Percentiles rank a stretch among this genome's conserved stretches.
phyloP scores from a whole-genome alignment of 2,888 invertebrate genomes.

The Camptogramma bilineatum region DNA sequence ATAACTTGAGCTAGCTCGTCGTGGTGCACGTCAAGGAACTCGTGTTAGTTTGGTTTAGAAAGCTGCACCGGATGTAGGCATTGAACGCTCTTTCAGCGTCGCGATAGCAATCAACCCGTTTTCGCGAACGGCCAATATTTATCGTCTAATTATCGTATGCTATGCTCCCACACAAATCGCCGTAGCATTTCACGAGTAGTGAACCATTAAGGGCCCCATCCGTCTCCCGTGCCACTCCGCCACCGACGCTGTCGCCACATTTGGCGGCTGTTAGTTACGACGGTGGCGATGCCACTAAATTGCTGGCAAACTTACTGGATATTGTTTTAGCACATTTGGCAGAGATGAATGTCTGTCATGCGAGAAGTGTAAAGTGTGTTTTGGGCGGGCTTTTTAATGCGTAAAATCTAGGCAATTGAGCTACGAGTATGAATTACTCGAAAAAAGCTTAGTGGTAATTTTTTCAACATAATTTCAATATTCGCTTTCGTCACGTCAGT shows the following conservation, averaged over 20 bases:
- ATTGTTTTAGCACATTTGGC: conserved; percentile 5
- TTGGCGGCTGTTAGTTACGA: conserved; percentile 54
- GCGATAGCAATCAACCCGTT: conserved; percentile 22
- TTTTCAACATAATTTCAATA: too few relatives aligned
- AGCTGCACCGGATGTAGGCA: conserved; percentile 15
- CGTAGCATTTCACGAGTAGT: conserved; percentile 50
- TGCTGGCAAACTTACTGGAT: conserved; percentile 29
- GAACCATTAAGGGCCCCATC: conserved; percentile 54
- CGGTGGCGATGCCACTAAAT: conserved; percentile 61
- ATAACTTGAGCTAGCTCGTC: too few relatives aligned
- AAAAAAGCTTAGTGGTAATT: too few relatives aligned
- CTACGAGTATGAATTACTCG: too few relatives aligned
- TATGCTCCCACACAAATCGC: conserved; percentile 55
- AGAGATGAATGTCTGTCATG: neutral
- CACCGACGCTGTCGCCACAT: conserved; percentile 47
- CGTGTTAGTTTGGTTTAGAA: conserved; percentile 11
- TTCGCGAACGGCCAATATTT: conserved; percentile 35
- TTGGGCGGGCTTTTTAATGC: neutral
- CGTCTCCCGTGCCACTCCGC: conserved; percentile 48
- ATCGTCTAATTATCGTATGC: conserved; percentile 34
- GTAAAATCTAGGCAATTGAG: too few relatives aligned
- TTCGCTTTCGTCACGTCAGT: too few relatives aligned
- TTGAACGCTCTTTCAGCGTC: conserved; percentile 7
- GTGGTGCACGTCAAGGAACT: too few relatives aligned
- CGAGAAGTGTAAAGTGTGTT: neutral